Conservation (phyloP, 2,888 invertebrate genomes). For the Drosophila cognata region DNA sequence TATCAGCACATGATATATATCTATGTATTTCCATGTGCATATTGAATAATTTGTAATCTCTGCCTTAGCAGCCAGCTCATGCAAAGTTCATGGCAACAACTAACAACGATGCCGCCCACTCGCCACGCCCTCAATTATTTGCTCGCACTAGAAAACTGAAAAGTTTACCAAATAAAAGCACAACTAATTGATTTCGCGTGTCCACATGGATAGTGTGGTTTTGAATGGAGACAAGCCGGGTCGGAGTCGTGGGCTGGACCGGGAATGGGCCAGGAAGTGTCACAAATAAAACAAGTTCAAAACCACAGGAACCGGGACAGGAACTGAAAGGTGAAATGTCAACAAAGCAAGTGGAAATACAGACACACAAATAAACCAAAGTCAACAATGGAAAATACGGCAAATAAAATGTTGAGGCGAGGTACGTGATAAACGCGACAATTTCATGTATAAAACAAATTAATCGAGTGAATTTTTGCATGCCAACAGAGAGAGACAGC, state of each 20-base stretch:
- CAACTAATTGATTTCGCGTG: slow-evolving; percentile 69
- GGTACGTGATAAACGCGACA: slow-evolving; percentile 70
- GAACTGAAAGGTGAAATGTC: slow-evolving; percentile 30
- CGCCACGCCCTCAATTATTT: not conserved
- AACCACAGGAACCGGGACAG: slow-evolving; percentile 30
- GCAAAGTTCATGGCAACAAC: not conserved
- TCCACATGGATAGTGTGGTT: slow-evolving; percentile 3
- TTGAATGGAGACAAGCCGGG: not conserved
- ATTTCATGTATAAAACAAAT: slow-evolving; percentile 79
- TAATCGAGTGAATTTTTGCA: slow-evolving; percentile 66
- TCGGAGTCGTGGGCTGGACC: not conserved
- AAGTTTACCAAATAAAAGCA: slow-evolving; percentile 38
- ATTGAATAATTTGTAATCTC: not conserved
- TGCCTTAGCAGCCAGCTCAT: not conserved
- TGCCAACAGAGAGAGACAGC: slow-evolving; percentile 6
- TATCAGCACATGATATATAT: not conserved
- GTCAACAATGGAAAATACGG: slow-evolving; percentile 42
- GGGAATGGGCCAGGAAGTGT: slow-evolving; percentile 15
- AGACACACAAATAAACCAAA: slow-evolving; percentile 24
- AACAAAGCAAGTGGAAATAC: slow-evolving; percentile 22
- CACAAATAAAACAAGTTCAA: slow-evolving; percentile 39
- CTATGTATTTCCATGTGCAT: not conserved
- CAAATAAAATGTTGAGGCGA: slow-evolving; percentile 41
- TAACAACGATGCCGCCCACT: not conserved
- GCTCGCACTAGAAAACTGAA: slow-evolving; percentile 7